A percentile compares a stretch with the other conserved stretches of the same genome.
Evolutionary conservation across 1,140 invertebrate genomes (phyloP).

Genomic region (Cyclargus thomasi): DNA sequence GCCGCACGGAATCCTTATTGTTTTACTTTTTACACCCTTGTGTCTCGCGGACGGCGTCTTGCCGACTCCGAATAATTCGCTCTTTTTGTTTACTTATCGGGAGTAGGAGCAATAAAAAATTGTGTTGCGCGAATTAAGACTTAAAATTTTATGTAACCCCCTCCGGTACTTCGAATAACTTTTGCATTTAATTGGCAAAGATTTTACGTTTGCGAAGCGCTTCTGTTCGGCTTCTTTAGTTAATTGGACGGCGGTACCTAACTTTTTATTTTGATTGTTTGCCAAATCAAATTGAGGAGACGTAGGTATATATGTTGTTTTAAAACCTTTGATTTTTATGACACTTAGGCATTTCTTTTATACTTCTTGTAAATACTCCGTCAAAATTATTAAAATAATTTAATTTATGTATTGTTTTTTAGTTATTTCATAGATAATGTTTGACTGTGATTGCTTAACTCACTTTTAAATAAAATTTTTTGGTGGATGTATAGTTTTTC

Average conservation of each 20-base stretch:
- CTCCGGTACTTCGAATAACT: constrained; percentile 52
- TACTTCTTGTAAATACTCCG: too few species aligned
- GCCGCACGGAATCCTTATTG: constrained; percentile 71
- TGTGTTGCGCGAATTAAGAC: constrained; percentile 73
- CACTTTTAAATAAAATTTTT: too few species aligned
- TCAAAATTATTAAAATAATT: too few species aligned
- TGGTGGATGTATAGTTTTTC: too few species aligned
- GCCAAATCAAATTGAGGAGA: constrained; percentile 40
- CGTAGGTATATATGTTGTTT: background rate
- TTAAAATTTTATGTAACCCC: constrained; percentile 71
- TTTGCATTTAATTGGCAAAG: constrained; percentile 73
- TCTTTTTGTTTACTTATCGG: constrained; percentile 70
- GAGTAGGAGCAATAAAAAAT: constrained; percentile 72
- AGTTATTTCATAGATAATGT: too few species aligned
- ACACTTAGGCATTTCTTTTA: too few species aligned
- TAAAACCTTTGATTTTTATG: background rate
- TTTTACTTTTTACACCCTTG: constrained; percentile 75
- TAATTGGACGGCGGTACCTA: constrained; percentile 70
- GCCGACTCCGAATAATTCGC: constrained; percentile 61
- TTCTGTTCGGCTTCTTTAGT: constrained; percentile 71
- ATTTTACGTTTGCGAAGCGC: constrained; percentile 67
- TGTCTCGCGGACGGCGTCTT: constrained; percentile 58
- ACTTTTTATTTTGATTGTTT: constrained; percentile 64
- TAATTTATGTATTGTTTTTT: too few species aligned
- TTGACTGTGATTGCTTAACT: too few species aligned